Evolutionary conservation across 2,888 invertebrate genomes (phyloP), one percentile per base, ranked within the genome.

Genomic region (Drosophila borealis): DNA sequence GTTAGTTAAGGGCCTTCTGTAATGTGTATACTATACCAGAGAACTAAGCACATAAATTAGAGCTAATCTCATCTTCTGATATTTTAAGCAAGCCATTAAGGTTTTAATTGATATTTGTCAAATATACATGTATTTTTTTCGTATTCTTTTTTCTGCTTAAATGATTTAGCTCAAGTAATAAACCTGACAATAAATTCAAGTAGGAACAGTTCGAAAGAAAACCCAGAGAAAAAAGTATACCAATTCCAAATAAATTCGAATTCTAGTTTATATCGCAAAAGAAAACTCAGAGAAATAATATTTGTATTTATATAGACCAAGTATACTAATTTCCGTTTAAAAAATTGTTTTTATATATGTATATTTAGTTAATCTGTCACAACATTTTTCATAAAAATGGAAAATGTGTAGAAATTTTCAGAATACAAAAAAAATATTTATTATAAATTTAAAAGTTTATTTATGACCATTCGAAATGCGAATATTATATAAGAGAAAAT

Each of bases 391-490:
- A 21, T 21, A 63, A 44, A 50, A 45, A 62, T 45, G 33, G 29
- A 50, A 45, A 42, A 48, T 60, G 9, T 6, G 33, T n/a, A 42
- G 5, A 21, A 48, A 44, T 13, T n/a, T 39, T 11, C 8, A 5
- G 21, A 50, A 34, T 6, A 17, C 4, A 19, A 36, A 49, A n/a
- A 36, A 36, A 0, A 13, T 62, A 62, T 62, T 41, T 41, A n/a
- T 44, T 63, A 63, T 48, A 14, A 63, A 63, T 64, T 64, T 50
- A 17, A 37, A 33, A 33, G 50, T 45, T 64, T 64, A 64, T 64
- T 64, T 33, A 64, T 64, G 63, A 64, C 11, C 11, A 29, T 29
- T 14, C 13, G 14, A 48, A 17, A 49, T n/a, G 36, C 5, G 25
- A 48, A 62, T 36, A 25, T 21, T 11, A 21, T 10, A 25, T 21